Evolutionary conservation across 2,797 vertebrate genomes (phyloP).

Genomic region (Paguma larvata): DNA sequence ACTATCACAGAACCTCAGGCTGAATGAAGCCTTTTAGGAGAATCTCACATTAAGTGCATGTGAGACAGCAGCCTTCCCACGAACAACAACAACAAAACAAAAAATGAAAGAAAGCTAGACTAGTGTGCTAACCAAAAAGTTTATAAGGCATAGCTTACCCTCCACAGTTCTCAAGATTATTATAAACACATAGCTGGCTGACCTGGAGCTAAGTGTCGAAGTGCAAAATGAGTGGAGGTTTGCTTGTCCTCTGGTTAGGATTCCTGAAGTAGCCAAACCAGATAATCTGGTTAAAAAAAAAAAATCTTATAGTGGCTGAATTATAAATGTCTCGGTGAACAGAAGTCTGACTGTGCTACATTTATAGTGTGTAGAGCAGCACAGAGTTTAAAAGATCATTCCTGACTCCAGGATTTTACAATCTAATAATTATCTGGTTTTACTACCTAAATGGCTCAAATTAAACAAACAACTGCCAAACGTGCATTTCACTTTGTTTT

Average conservation of each 20-base stretch:
- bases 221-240: background rate
- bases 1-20: background rate
- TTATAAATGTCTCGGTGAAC: slow-evolving; percentile 68
- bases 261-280: slow-evolving; percentile 67
- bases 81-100: slow-evolving; percentile 25
- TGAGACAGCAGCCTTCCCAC: background rate
- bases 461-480: slow-evolving; percentile 67
- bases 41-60: background rate
- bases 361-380: slow-evolving; percentile 41
- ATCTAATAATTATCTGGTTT: slow-evolving; percentile 74
- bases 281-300: slow-evolving; percentile 63
- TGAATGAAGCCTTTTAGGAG: slow-evolving; percentile 22
- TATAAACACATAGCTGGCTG: background rate
- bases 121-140: background rate
- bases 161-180: slow-evolving; percentile 20
- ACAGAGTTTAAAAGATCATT: slow-evolving; percentile 56
- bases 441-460: slow-evolving; percentile 36
- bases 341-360: slow-evolving; percentile 52
- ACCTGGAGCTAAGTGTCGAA: background rate
- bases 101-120: slow-evolving; percentile 24
- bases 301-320: slow-evolving; percentile 23
- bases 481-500: background rate
- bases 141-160: slow-evolving; percentile 45
- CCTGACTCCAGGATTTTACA: slow-evolving; percentile 68
- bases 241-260: slow-evolving; percentile 26